A percentile compares a stretch with the other conserved stretches of the same genome.
Conservation (phyloP, 2,113 vertebrate genomes). For the Sinosuthora webbiana region DNA sequence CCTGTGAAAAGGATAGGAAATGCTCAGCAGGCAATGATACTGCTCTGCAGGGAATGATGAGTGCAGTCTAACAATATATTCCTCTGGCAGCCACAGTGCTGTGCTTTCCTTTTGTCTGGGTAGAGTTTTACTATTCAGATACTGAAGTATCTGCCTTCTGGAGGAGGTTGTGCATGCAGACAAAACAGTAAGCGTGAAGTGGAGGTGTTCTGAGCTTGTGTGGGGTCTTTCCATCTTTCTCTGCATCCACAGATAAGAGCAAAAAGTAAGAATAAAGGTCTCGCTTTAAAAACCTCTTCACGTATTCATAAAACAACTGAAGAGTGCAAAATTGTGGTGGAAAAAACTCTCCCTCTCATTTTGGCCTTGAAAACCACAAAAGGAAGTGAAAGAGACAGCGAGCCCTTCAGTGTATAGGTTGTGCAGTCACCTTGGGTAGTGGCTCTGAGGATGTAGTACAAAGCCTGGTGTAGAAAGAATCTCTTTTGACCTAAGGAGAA, state of each 20-base stretch:
- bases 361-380: constrained; percentile 30
- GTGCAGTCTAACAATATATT: background rate
- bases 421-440: background rate
- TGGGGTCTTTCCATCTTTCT: background rate
- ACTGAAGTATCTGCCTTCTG: background rate
- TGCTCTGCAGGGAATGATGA: background rate
- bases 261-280: background rate
- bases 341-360: background rate
- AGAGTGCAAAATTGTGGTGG: background rate
- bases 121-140: background rate
- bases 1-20: background rate
- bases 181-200: background rate
- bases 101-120: background rate
- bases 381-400: constrained; percentile 10
- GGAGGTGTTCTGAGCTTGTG: background rate
- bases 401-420: background rate
- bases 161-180: background rate
- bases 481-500: background rate
- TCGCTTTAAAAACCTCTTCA: background rate
- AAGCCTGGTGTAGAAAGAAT: background rate
- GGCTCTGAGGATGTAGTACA: background rate
- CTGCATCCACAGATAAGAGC: too few relatives aligned
- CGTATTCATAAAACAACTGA: background rate
- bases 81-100: background rate
- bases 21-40: background rate